A percentile compares a stretch with the other conserved stretches of the same genome.
phyloP scores from a whole-genome alignment of 2,113 vertebrate species.

The Pseudorectes ferrugineus region DNA sequence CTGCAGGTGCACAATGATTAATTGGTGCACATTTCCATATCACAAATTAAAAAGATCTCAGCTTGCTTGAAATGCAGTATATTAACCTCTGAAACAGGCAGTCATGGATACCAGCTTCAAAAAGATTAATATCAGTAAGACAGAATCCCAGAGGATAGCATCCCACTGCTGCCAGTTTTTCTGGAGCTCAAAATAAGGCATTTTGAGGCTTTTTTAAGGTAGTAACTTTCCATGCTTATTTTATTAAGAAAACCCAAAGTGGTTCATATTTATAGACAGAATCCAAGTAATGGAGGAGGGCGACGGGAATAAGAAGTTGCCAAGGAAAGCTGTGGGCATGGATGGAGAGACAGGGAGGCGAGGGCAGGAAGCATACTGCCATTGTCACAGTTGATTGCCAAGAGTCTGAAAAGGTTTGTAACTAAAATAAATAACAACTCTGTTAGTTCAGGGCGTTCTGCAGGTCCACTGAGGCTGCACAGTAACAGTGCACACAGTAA shows the following conservation, averaged over 20 bases:
- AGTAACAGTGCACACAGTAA: neutral
- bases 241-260: neutral
- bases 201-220: neutral
- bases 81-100: conserved; percentile 33
- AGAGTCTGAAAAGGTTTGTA: neutral
- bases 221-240: neutral
- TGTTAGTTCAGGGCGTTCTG: accelerated
- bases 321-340: neutral
- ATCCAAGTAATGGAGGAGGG: neutral
- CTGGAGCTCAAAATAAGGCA: neutral
- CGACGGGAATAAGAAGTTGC: accelerated
- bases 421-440: neutral
- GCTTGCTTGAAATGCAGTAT: neutral
- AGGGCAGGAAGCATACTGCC: neutral
- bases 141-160: neutral
- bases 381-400: neutral
- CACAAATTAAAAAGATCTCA: neutral
- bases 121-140: conserved; percentile 12
- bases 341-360: neutral
- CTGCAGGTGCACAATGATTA: conserved; percentile 22
- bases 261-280: neutral
- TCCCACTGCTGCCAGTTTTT: neutral
- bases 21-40: neutral
- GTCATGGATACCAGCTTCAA: conserved; percentile 45
- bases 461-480: neutral